Conservation (phyloP, 2,888 invertebrate species). For the Netelia fuscicornis region DNA sequence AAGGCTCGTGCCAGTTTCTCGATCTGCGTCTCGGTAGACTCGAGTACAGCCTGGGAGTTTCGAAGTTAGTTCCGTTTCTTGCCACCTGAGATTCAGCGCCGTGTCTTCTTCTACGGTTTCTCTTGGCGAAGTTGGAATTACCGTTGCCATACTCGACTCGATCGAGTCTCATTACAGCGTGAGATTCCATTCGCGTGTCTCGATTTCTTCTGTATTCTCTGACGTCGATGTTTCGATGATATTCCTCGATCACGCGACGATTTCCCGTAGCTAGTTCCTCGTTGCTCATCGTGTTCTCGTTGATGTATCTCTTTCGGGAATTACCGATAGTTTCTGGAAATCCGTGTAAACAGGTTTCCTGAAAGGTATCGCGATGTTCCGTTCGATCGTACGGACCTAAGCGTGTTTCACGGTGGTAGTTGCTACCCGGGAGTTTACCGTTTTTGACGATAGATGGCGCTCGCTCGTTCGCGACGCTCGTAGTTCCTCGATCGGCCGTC, state of each 20-base stretch:
- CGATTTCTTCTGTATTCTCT: constrained; percentile 48
- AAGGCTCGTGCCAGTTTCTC: constrained; percentile 64
- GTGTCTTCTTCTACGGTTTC: constrained; percentile 5
- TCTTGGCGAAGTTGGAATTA: constrained; percentile 10
- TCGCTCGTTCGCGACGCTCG: not conserved
- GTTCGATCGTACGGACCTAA: not conserved
- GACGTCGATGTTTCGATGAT: constrained; percentile 64
- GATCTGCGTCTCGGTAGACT: constrained; percentile 77
- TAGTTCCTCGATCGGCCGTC: not conserved
- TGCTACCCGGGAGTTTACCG: constrained; percentile 28
- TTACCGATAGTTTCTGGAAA: not conserved
- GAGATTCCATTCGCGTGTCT: constrained; percentile 50
- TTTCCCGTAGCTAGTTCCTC: constrained; percentile 41
- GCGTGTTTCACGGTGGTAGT: constrained; percentile 24
- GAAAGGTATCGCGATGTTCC: constrained; percentile 15
- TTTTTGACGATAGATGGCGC: constrained; percentile 13
- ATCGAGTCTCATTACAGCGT: constrained; percentile 56
- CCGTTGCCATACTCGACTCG: constrained; percentile 43
- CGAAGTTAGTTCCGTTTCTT: constrained; percentile 11
- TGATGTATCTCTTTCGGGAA: constrained; percentile 26
- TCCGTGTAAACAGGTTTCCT: constrained; percentile 28
- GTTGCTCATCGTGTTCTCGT: constrained; percentile 69
- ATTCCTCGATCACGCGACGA: constrained; percentile 56
- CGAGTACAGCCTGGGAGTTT: constrained; percentile 73
- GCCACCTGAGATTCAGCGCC: constrained; percentile 29